A percentile compares a stretch with the other conserved stretches of the same genome.
Conservation (phyloP, 2,888 invertebrate species). For the Mantis religiosa region DNA sequence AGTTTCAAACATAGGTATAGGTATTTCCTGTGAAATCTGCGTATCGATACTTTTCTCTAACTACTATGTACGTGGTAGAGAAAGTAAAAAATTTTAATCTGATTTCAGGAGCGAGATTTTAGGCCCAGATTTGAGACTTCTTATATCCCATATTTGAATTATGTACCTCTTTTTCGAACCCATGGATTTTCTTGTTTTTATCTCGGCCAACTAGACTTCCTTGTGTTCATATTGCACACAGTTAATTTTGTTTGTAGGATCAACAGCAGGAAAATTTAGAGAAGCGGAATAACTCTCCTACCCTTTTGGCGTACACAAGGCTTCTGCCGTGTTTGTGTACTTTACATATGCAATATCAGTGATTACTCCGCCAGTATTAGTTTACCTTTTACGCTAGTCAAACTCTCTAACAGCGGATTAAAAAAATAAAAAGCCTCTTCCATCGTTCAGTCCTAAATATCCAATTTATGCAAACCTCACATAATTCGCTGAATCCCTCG, state of each 20-base stretch:
- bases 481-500: neutral
- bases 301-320: neutral
- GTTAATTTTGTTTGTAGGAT: neutral
- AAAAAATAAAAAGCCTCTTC: neutral
- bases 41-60: too few relatives aligned
- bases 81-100: too few relatives aligned
- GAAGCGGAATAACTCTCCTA: neutral
- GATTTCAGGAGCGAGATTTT: too few relatives aligned
- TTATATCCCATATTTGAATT: too few relatives aligned
- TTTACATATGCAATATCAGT: neutral
- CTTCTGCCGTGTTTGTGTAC: neutral
- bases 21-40: too few relatives aligned
- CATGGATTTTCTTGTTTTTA: neutral
- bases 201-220: neutral
- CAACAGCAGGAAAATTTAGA: too few relatives aligned
- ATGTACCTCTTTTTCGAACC: too few relatives aligned
- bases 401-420: neutral
- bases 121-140: too few relatives aligned
- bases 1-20: too few relatives aligned
- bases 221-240: neutral
- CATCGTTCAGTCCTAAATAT: neutral
- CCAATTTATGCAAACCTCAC: neutral
- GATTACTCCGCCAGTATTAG: neutral
- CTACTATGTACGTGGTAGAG: too few relatives aligned
- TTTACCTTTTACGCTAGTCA: neutral